Evolutionary conservation across 2,113 vertebrate genomes (phyloP).

Genomic region (Gymnocephalus cernua): DNA sequence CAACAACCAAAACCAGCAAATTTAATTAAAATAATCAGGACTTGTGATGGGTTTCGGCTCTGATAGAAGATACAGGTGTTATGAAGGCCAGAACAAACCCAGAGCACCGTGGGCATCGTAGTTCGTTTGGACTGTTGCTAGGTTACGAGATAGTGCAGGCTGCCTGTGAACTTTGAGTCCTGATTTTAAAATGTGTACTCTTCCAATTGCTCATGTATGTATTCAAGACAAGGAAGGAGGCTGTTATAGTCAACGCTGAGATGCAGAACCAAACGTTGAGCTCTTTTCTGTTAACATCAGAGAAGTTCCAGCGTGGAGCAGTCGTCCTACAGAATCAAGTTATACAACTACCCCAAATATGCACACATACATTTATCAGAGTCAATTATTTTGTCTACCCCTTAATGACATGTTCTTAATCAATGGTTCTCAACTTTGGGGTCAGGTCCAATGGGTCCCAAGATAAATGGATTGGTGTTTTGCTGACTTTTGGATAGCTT

Average conservation of each 20-base stretch:
- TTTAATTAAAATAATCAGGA: too few relatives aligned
- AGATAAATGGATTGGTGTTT: too few relatives aligned
- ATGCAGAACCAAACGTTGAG: too few relatives aligned
- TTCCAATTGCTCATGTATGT: neutral
- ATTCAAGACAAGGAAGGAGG: neutral
- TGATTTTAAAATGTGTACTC: neutral
- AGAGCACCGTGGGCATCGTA: neutral
- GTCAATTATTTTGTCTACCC: neutral
- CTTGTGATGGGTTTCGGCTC: neutral
- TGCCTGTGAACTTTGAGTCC: constrained; percentile 18
- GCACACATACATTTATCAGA: neutral
- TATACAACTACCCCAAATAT: neutral
- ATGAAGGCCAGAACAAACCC: neutral
- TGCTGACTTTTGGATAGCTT: neutral
- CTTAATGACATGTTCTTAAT: too few relatives aligned
- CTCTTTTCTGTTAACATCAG: too few relatives aligned
- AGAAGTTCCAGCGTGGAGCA: neutral
- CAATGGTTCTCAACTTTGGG: neutral
- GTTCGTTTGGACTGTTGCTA: neutral
- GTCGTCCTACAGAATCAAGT: neutral
- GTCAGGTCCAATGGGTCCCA: neutral
- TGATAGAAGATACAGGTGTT: constrained; percentile 12
- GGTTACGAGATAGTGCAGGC: neutral
- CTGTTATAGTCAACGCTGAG: too few relatives aligned
- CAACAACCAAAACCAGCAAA: too few relatives aligned